A percentile compares a stretch with the other conserved stretches of the same genome.
These are phyloP conservation scores for Pantherophis vulpinus DNA, from an alignment of 2,797 vertebrate species.

Conservation along the genomic window DNA sequence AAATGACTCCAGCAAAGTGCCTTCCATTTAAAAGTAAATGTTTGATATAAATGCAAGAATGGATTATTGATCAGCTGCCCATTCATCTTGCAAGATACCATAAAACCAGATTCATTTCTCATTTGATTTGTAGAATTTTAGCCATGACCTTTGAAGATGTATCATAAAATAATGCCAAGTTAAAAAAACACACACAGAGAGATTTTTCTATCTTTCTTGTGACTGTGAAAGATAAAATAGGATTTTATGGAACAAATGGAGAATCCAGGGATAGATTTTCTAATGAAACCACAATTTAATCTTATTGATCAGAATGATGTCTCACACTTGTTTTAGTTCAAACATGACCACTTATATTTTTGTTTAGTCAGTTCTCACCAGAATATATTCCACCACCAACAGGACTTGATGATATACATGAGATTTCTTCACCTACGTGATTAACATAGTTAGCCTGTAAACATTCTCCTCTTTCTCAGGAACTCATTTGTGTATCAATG, in stretches of 20 bases:
- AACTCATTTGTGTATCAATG: not conserved
- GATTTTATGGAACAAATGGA: not conserved
- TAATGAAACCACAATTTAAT: not conserved
- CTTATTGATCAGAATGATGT: not conserved
- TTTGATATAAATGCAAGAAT: conserved; percentile 40
- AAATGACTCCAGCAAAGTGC: conserved; percentile 10
- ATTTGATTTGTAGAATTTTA: conserved; percentile 31
- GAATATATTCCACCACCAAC: not conserved
- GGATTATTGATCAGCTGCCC: conserved; percentile 35
- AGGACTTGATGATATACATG: not conserved
- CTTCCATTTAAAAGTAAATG: conserved; percentile 51
- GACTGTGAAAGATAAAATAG: not conserved
- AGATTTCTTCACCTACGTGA: not conserved
- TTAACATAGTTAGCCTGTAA: not conserved
- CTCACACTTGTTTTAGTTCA: not conserved
- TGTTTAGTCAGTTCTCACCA: not conserved
- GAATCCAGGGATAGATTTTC: not conserved
- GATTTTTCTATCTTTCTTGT: not conserved
- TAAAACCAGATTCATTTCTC: conserved; percentile 18
- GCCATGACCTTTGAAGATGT: not conserved
- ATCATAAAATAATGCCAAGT: not conserved
- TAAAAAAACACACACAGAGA: not conserved
- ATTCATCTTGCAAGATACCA: conserved; percentile 24
- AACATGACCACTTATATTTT: not conserved
- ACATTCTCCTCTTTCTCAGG: not conserved